Evolutionary conservation across 2,113 vertebrate species (phyloP).

Genomic region (Nannospalax galili): DNA sequence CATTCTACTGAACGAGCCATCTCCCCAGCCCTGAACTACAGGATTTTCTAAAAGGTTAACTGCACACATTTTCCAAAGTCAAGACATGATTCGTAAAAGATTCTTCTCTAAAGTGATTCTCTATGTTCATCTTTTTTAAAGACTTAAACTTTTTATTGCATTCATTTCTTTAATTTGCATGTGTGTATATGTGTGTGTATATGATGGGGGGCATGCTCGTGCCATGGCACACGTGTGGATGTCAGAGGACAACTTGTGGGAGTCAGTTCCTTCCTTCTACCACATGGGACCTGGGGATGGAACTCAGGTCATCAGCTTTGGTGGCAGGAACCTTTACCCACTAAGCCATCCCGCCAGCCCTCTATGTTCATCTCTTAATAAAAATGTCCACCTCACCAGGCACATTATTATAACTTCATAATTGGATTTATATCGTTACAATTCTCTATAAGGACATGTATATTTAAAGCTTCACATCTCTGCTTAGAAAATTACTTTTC

Average conservation of each 20-base stretch:
- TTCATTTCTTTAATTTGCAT: background rate
- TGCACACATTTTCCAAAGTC: background rate
- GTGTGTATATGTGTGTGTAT: too few relatives aligned
- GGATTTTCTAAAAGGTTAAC: background rate
- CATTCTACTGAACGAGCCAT: too few relatives aligned
- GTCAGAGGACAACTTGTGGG: background rate
- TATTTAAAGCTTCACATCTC: background rate
- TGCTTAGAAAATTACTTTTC: slow-evolving; percentile 11
- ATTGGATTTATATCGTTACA: slow-evolving; percentile 14
- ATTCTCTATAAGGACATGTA: background rate
- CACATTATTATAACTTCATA: background rate
- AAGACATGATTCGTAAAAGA: background rate
- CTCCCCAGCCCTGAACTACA: background rate
- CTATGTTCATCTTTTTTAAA: background rate
- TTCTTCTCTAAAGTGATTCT: background rate
- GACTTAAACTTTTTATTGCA: background rate
- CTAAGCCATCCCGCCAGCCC: background rate
- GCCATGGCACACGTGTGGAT: background rate
- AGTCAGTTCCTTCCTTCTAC: background rate
- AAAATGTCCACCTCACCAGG: background rate
- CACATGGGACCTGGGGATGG: too few relatives aligned
- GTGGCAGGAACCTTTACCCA: too few relatives aligned
- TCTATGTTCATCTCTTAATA: background rate
- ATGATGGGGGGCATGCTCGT: background rate
- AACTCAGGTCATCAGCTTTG: background rate